A percentile compares a stretch with the other conserved stretches of the same genome.
phyloP scores from a whole-genome alignment of 2,797 vertebrate species.

The Amblyopsis hoosieri region DNA sequence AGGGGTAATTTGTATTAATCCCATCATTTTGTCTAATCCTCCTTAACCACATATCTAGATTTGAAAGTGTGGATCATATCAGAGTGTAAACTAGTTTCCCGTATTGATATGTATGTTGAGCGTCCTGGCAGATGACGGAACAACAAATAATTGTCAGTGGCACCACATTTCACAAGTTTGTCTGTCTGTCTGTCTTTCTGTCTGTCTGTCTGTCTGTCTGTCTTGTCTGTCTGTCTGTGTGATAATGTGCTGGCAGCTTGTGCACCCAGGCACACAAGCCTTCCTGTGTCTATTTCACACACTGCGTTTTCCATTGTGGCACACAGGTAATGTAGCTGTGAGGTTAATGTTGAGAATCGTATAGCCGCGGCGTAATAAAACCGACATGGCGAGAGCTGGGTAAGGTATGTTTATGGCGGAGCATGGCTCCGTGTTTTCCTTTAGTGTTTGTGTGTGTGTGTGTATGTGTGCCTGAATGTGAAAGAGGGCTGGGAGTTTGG shows the following conservation, averaged over 20 bases:
- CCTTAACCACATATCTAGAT: slow-evolving; percentile 34
- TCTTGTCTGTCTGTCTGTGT: background rate
- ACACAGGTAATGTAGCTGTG: slow-evolving; percentile 64
- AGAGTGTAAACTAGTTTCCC: slow-evolving; percentile 42
- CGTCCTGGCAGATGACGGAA: slow-evolving; percentile 37
- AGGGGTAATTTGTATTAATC: too few species aligned
- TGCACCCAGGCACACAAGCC: slow-evolving; percentile 46
- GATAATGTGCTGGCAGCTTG: slow-evolving; percentile 60
- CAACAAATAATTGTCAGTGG: slow-evolving; percentile 45
- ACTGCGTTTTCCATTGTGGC: slow-evolving; percentile 34
- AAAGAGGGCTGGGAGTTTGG: slow-evolving; percentile 17
- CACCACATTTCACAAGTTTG: too few species aligned
- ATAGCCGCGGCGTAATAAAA: slow-evolving; percentile 64
- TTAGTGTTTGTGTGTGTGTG: slow-evolving; percentile 56
- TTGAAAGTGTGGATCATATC: slow-evolving; percentile 41
- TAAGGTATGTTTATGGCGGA: slow-evolving; percentile 55
- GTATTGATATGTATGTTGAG: slow-evolving; percentile 51
- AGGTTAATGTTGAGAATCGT: slow-evolving; percentile 73
- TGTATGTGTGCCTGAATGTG: slow-evolving; percentile 45
- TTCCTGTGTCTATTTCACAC: slow-evolving; percentile 37
- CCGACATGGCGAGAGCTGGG: slow-evolving; percentile 46
- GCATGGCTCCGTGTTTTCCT: slow-evolving; percentile 35
- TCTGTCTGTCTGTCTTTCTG: slow-evolving; percentile 23
- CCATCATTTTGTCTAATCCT: slow-evolving; percentile 29
- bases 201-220: slow-evolving; percentile 22